phyloP scores from a whole-genome alignment of 2,113 vertebrate genomes.

The Eidolon helvum region DNA sequence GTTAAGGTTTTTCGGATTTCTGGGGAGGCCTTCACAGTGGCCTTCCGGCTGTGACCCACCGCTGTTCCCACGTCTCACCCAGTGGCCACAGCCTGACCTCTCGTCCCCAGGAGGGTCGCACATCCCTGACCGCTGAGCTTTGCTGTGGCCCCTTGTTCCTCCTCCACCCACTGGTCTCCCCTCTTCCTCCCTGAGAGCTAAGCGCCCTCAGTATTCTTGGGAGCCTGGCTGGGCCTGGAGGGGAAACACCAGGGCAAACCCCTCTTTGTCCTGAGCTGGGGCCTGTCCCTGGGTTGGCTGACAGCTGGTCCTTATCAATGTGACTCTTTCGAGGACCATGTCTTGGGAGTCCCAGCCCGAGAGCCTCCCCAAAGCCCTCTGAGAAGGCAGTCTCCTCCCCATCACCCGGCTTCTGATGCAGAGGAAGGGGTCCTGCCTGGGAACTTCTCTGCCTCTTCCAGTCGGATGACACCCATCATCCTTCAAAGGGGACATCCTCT shows the following conservation, averaged over 20 bases:
- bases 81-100: accelerated
- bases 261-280: neutral
- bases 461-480: neutral
- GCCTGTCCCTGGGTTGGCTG: neutral
- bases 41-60: neutral
- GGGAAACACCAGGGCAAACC: neutral
- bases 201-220: neutral
- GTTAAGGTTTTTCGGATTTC: accelerated
- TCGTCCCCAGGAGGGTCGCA: neutral
- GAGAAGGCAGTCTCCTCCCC: neutral
- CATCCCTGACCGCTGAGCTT: neutral
- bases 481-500: neutral
- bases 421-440: neutral
- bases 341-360: neutral
- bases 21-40: accelerated
- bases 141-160: too few species aligned
- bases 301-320: neutral
- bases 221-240: neutral
- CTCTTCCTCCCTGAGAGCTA: too few species aligned
- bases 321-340: neutral
- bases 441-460: neutral
- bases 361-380: neutral
- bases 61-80: accelerated
- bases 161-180: accelerated
- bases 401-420: accelerated